These are phyloP conservation scores for Misgurnus anguillicaudatus DNA, from an alignment of 2,113 vertebrate genomes.

Conservation along the genomic window DNA sequence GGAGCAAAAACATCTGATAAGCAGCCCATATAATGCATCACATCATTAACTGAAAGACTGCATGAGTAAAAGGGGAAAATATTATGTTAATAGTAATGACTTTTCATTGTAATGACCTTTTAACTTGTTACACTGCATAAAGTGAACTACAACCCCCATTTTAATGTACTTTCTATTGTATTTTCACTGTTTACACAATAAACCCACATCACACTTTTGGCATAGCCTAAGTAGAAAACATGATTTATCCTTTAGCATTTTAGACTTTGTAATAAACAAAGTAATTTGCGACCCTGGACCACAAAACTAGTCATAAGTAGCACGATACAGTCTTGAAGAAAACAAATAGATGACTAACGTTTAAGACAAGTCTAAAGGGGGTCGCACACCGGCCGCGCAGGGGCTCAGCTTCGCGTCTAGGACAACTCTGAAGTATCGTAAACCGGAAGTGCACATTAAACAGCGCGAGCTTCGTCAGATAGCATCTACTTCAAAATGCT, in stretches of 20 bases:
- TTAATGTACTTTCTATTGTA: conserved; percentile 20
- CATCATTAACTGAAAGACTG: conserved; percentile 13
- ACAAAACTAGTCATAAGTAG: too few relatives aligned
- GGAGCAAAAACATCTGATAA: conserved; percentile 7
- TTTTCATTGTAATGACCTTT: conserved; percentile 4
- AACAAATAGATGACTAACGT: too few relatives aligned
- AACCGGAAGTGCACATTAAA: too few relatives aligned
- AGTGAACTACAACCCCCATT: conserved; percentile 1
- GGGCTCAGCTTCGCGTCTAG: too few relatives aligned
- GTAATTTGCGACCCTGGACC: too few relatives aligned
- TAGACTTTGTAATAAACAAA: neutral
- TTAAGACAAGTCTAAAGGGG: too few relatives aligned
- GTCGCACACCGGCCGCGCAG: too few relatives aligned
- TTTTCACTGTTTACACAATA: neutral
- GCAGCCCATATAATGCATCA: neutral
- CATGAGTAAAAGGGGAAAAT: neutral
- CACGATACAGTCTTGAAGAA: too few relatives aligned
- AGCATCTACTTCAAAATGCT: too few relatives aligned
- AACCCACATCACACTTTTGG: neutral
- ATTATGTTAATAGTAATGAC: neutral
- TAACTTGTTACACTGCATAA: neutral
- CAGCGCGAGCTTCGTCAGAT: too few relatives aligned
- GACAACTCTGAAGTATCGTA: too few relatives aligned
- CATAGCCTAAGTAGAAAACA: too few relatives aligned
- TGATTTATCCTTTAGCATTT: conserved; percentile 6